Evolutionary conservation across 2,797 vertebrate genomes (phyloP).

Genomic region (Sebastes trivittatus): DNA sequence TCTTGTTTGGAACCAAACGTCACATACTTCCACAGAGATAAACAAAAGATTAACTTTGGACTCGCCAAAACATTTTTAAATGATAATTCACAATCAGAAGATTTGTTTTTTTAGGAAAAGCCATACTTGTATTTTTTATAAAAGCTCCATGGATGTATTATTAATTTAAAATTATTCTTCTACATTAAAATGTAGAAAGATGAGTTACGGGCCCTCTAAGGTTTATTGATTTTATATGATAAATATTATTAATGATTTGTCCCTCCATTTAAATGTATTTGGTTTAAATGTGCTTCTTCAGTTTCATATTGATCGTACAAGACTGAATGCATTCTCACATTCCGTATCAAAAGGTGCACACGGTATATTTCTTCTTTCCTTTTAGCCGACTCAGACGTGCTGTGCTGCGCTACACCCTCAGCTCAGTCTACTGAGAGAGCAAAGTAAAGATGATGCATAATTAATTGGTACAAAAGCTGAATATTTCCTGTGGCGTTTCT

Average conservation of each 20-base stretch:
- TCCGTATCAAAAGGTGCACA: neutral
- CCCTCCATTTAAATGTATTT: neutral
- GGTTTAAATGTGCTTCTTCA: neutral
- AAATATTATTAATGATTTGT: neutral
- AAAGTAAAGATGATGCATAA: slow-evolving; percentile 72
- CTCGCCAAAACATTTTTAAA: too few relatives aligned
- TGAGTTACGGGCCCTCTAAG: neutral
- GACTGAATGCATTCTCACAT: neutral
- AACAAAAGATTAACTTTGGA: too few relatives aligned
- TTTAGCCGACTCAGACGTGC: neutral
- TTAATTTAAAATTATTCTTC: too few relatives aligned
- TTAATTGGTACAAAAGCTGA: slow-evolving; percentile 63
- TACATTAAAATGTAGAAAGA: too few relatives aligned
- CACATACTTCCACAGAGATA: too few relatives aligned
- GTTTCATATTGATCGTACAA: neutral
- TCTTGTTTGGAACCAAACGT: too few relatives aligned
- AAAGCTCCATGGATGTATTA: too few relatives aligned
- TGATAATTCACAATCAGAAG: too few relatives aligned
- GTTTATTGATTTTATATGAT: neutral
- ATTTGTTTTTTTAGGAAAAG: too few relatives aligned
- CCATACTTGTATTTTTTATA: too few relatives aligned
- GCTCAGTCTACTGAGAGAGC: slow-evolving; percentile 23
- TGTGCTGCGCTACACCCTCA: slow-evolving; percentile 5
- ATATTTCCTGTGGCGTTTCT: slow-evolving; percentile 70
- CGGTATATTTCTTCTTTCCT: neutral